Percentiles rank a stretch among this genome's conserved stretches.
Conservation (phyloP, 2,797 vertebrate species). For the Sciaenops ocellatus region DNA sequence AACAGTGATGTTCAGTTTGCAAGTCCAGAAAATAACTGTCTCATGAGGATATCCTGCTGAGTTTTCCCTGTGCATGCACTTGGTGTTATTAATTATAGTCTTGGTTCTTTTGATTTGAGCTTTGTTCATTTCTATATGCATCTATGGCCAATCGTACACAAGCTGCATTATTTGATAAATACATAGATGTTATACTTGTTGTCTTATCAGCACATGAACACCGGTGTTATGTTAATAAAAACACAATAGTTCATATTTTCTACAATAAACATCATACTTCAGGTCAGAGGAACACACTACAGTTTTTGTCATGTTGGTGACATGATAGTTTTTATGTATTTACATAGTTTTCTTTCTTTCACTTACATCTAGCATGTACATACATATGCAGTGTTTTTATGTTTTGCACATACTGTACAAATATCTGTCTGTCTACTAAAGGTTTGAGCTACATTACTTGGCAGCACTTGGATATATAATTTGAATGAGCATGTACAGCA, state of each 20-base stretch:
- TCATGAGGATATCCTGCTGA: background rate
- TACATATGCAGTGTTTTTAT: background rate
- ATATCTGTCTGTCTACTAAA: background rate
- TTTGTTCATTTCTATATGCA: background rate
- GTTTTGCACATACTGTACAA: background rate
- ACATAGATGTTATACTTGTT: background rate
- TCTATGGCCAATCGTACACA: background rate
- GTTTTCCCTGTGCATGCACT: background rate
- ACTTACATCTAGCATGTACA: background rate
- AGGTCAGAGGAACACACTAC: background rate
- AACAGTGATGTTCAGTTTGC: conserved; percentile 13
- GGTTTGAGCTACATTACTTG: background rate
- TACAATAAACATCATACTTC: background rate
- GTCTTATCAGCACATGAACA: background rate
- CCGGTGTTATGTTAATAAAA: conserved; percentile 2
- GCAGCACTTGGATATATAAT: background rate
- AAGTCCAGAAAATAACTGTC: background rate
- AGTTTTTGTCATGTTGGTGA: background rate
- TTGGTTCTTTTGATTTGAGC: background rate
- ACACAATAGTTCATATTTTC: no score
- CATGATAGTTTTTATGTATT: background rate
- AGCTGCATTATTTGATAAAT: conserved; percentile 21
- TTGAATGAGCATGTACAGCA: background rate
- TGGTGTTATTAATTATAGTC: background rate
- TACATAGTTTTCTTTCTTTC: background rate